Evolutionary conservation across 2,113 vertebrate genomes (phyloP).

Genomic region (Camelus bactrianus): DNA sequence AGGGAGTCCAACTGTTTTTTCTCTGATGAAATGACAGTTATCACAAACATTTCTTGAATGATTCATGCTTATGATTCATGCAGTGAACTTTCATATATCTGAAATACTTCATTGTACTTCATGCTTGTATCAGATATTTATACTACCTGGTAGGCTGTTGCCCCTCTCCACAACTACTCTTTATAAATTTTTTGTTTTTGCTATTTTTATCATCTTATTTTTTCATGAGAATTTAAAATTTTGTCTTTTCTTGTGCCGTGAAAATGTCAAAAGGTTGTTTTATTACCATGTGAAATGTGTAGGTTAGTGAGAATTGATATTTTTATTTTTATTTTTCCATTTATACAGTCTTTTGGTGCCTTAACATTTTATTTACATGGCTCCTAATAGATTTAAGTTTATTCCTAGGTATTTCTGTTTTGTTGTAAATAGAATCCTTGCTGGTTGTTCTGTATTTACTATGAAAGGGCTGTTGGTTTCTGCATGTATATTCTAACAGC

Average conservation of each 20-base stretch:
- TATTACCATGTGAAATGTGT: neutral
- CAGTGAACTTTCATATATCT: neutral
- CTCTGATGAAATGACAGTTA: neutral
- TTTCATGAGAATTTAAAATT: neutral
- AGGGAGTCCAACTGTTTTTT: neutral
- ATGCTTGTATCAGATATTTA: neutral
- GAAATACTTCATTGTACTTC: neutral
- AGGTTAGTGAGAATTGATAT: neutral
- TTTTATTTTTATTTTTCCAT: neutral
- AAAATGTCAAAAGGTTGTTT: neutral
- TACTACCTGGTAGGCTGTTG: neutral
- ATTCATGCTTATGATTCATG: neutral
- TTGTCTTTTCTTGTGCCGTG: neutral
- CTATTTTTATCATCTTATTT: neutral
- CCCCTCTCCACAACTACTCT: neutral
- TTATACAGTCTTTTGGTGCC: neutral
- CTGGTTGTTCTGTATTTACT: neutral
- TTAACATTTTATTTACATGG: neutral
- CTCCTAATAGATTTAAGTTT: neutral
- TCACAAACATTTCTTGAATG: neutral
- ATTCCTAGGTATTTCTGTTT: neutral
- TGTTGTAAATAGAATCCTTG: constrained; percentile 3
- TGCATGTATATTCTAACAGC: neutral
- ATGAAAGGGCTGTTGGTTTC: constrained; percentile 3
- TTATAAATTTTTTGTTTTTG: neutral